Conservation (phyloP, 2,113 vertebrate species). For the Ifrita kowaldi region DNA sequence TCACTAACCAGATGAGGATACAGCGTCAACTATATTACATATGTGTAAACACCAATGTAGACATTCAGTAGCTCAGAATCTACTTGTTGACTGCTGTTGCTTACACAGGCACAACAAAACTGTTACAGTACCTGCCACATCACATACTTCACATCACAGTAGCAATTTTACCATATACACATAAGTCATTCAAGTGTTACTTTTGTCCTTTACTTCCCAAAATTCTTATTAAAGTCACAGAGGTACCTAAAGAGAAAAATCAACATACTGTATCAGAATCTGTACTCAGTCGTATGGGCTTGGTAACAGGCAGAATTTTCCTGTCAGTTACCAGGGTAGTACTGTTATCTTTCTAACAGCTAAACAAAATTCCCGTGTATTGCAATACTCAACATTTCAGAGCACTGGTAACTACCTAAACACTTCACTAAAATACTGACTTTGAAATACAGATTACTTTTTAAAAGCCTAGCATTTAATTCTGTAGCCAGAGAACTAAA, state of each 20-base stretch:
- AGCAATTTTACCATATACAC: background rate
- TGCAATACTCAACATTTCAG: background rate
- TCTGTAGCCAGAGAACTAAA: constrained; percentile 4
- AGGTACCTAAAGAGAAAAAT: background rate
- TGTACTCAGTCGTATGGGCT: background rate
- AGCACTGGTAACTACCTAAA: background rate
- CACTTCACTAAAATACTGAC: background rate
- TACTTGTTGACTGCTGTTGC: background rate
- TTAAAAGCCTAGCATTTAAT: background rate
- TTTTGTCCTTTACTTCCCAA: background rate
- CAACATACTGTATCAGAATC: background rate
- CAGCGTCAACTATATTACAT: background rate
- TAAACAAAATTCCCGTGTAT: background rate
- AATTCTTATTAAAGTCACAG: background rate
- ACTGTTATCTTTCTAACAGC: background rate
- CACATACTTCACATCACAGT: background rate
- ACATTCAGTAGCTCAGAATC: background rate
- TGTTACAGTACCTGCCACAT: background rate
- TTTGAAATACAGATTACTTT: background rate
- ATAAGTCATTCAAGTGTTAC: background rate
- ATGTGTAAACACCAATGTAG: background rate
- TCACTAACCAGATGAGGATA: background rate
- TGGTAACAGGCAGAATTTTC: background rate
- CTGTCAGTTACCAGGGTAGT: background rate
- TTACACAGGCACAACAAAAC: background rate